Conservation (phyloP, 2,797 vertebrate genomes). For the Ciconia nigra region DNA sequence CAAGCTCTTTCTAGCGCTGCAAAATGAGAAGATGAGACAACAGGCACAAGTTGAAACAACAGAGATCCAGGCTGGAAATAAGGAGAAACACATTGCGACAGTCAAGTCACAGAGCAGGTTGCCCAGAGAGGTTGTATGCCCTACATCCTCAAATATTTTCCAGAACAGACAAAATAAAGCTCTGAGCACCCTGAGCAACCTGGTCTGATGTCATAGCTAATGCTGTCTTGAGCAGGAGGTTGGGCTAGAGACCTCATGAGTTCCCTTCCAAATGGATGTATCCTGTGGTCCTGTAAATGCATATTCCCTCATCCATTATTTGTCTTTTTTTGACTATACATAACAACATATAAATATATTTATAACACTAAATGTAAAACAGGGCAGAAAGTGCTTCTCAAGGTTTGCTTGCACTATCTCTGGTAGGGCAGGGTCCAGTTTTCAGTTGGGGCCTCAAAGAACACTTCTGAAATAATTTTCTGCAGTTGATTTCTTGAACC, state of each 20-base stretch:
- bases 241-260: neutral
- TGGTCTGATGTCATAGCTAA: neutral
- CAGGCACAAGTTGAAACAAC: neutral
- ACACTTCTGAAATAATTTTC: neutral
- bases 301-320: neutral
- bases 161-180: neutral
- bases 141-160: neutral
- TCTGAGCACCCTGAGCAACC: neutral
- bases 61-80: neutral
- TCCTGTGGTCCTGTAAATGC: neutral
- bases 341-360: neutral
- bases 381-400: neutral
- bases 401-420: neutral
- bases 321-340: neutral
- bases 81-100: neutral
- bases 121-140: neutral
- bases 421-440: neutral
- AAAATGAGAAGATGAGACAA: neutral
- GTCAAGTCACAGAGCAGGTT: neutral
- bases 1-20: neutral
- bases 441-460: neutral
- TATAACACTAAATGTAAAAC: neutral
- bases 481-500: neutral
- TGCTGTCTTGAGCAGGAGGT: neutral
- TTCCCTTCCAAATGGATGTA: neutral